Conservation (phyloP, 2,113 vertebrate species). For the Chiloscyllium plagiosum region DNA sequence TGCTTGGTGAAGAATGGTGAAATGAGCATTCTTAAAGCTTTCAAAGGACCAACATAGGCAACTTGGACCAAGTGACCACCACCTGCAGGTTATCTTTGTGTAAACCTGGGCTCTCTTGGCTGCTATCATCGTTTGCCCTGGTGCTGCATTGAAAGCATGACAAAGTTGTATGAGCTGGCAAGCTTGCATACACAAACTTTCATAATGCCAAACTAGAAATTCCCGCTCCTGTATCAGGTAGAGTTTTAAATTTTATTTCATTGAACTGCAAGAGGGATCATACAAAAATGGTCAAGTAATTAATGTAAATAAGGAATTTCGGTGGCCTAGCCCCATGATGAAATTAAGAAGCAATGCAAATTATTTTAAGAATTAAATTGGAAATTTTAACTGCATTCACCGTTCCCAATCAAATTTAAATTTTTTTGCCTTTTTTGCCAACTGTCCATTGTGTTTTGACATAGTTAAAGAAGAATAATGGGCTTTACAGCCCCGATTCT, state of each 20-base stretch:
- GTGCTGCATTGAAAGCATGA: background rate
- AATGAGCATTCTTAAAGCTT: background rate
- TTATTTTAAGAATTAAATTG: background rate
- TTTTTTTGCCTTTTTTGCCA: background rate
- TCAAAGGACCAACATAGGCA: background rate
- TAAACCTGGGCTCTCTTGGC: background rate
- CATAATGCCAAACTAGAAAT: background rate
- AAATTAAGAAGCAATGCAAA: no score
- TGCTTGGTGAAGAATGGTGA: background rate
- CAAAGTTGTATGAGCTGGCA: background rate
- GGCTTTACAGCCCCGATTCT: background rate
- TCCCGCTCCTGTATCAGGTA: background rate
- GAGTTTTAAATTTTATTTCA: background rate
- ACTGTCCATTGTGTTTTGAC: background rate
- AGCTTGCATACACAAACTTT: background rate
- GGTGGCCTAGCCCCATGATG: no score
- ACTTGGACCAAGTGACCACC: background rate
- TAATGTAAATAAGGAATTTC: background rate
- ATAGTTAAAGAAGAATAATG: background rate
- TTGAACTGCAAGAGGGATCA: background rate
- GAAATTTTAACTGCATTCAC: background rate
- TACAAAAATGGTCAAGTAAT: background rate
- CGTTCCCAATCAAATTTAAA: background rate
- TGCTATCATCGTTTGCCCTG: background rate
- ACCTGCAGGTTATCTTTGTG: background rate